Base-by-base conservation (phyloP, 1,140 invertebrate genomes). In the Nilaparvata lugens region DNA sequence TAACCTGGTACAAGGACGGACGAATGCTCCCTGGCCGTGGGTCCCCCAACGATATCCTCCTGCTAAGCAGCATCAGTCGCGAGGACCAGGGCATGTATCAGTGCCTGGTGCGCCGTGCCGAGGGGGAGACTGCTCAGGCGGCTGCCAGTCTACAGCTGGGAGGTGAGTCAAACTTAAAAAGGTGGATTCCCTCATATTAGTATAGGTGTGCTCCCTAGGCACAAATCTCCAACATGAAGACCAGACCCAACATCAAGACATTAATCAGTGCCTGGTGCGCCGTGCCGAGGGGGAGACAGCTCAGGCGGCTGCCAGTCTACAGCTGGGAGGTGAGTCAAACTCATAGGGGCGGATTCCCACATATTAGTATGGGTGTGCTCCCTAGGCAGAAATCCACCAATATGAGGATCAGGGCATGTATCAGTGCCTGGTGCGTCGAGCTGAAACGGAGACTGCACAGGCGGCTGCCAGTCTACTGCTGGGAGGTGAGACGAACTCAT, bases 61-160 rank as follows among this genome's bases (percentile, higher is more conserved):
- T 81, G 35, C 76, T 86, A 45, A 80, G 81, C 59, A 78, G 85
- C 61, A 87, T 90, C 58, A 81, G 83, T 66, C 74, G 86, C 65
- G 85, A 88, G 66, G 87, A 89, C 72, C 76, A 86, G 64, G 90
- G 90, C 61, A 92, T 93, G 86, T 93, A 92, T 73, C 88, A 91
- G 68, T 91, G 89, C 70, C 80, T 93, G 62, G 88, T 89, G 0
- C 78, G 82, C 56, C 73, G 84, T 58, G 80, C 85, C 19, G 86
- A 89, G 64, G 81, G 84, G 7, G 87, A 91, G 65, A 87, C 84
- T 2, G 86, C 86, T 16, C 89, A 93, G 71, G 89, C 86, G 13
- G 80, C 88, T 0, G 85, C 86, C 0, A 87, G 91, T 74, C 77
- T 93, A 23, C 81, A 86, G 68, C 74, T 93, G 35, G 89, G 89